Base-by-base conservation (phyloP, 2,797 vertebrate species). In the Serranus cabrilla region DNA sequence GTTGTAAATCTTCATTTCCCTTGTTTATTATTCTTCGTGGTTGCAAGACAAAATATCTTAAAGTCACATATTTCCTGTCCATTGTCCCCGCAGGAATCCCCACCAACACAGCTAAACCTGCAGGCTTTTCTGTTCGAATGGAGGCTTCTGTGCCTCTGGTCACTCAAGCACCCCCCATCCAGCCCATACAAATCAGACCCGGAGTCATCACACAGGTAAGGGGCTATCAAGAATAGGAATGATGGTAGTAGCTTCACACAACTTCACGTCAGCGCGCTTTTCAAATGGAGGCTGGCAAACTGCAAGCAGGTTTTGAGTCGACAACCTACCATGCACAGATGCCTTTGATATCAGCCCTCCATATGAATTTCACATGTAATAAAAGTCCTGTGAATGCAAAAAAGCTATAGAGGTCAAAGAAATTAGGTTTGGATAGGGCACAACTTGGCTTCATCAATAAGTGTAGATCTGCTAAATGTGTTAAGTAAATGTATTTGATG, bases 121-220 rank as follows among this genome's bases (percentile, higher is more conserved):
- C 95, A 65, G 96, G 95, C 88, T 99, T 97, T 82, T 96, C 98
- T 6, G 94, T 99, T 84, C 94, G 96, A 76, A 97, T 99, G 90
- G 98, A 99, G 78, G 97, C 95, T 14, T 94, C 97, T 42, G 94
- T 98, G 74, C 98, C 98, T 0, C 92, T 99, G 68, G 97, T 97
- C 68, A 97, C 97, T 73, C 98, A 99, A 91, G 97, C 97, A 46
- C 96, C 97, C 1, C 86, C 97, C 70, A 96, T 99, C 63, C 98
- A 99, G 84, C 97, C 97, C 6, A 87, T 99, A 34, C 98, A 99
- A 91, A 97, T 99, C 70, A 95, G 96, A 94, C 96, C 97, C 47
- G 97, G 97, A 79, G 96, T 99, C 88, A 96, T 99, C 78, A 97
- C 97, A 81, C 98, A 99, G 96, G 98, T 99, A 89, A 76, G 87